A percentile compares a stretch with the other conserved stretches of the same genome.
These are phyloP conservation scores for Erpetoichthys calabaricus DNA, from an alignment of 2,797 vertebrate species.

Conservation along the genomic window DNA sequence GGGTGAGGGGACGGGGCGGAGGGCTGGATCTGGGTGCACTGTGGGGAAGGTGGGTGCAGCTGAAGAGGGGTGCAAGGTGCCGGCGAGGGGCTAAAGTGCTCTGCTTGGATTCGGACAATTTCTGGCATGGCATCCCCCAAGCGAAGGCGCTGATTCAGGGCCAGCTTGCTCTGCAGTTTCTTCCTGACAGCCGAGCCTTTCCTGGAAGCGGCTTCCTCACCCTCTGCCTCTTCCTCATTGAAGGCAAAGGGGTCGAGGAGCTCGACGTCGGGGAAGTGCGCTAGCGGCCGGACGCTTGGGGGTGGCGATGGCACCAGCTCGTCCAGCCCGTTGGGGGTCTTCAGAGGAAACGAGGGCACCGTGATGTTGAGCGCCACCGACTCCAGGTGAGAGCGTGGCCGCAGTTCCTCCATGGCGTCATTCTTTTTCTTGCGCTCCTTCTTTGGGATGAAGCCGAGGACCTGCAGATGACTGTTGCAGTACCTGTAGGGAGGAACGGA, in stretches of 20 bases:
- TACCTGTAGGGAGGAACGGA: conserved; percentile 57
- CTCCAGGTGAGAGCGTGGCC: conserved; percentile 78
- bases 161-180: conserved; percentile 79
- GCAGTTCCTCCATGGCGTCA: conserved; percentile 82
- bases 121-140: conserved; percentile 60
- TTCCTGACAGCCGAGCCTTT: conserved; percentile 76
- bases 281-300: conserved; percentile 56
- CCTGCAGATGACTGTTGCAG: conserved; percentile 98
- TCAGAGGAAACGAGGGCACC: conserved; percentile 82
- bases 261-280: conserved; percentile 71
- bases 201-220: conserved; percentile 69
- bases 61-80: conserved; percentile 55
- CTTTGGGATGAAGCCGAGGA: conserved; percentile 97
- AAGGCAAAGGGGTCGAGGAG: conserved; percentile 92
- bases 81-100: conserved; percentile 89
- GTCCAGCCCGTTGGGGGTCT: conserved; percentile 85
- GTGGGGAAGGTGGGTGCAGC: conserved; percentile 46
- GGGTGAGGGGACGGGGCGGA: conserved; percentile 42
- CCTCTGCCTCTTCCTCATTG: conserved; percentile 67
- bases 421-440: conserved; percentile 99
- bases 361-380: conserved; percentile 92
- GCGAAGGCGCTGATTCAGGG: conserved; percentile 72
- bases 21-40: conserved; percentile 25
- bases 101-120: conserved; percentile 69
- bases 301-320: conserved; percentile 85